These are phyloP conservation scores for Perca schrenkii DNA, from an alignment of 2,113 vertebrate genomes.

Conservation along the genomic window DNA sequence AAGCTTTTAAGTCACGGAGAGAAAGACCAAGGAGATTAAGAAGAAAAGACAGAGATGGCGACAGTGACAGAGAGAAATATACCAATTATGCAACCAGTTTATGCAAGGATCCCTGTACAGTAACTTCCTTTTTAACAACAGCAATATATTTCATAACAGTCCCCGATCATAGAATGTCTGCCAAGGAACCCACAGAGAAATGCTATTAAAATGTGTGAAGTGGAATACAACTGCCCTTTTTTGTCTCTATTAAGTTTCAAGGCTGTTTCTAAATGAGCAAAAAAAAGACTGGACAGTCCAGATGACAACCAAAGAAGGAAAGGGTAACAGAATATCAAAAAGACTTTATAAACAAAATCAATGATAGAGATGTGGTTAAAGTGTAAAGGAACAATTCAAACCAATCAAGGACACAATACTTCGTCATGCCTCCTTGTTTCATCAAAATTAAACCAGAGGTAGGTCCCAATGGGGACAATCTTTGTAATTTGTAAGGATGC, in stretches of 20 bases:
- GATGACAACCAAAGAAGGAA: background rate
- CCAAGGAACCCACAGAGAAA: constrained; percentile 43
- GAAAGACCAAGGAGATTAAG: background rate
- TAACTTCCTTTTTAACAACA: constrained; percentile 62
- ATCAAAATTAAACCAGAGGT: background rate
- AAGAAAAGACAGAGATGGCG: constrained; percentile 8
- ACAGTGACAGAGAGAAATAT: constrained; percentile 20
- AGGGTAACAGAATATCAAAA: background rate
- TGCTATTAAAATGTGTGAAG: constrained; percentile 38
- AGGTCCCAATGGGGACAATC: constrained; percentile 1
- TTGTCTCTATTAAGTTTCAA: constrained; percentile 39
- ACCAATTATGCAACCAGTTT: constrained; percentile 48
- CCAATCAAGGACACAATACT: background rate
- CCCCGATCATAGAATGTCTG: constrained; percentile 31
- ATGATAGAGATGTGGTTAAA: background rate
- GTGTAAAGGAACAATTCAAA: background rate
- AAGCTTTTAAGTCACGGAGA: constrained; percentile 17
- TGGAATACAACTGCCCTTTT: constrained; percentile 29
- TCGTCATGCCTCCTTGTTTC: background rate
- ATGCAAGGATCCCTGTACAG: constrained; percentile 44
- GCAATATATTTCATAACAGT: constrained; percentile 55
- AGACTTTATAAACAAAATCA: background rate
- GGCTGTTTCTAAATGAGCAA: constrained; percentile 11
- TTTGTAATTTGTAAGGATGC: constrained; percentile 12
- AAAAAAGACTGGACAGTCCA: constrained; percentile 7